Percentiles rank a stretch among this genome's conserved stretches.
phyloP scores from a whole-genome alignment of 92 coral and sea anemone species.

The Epizoanthus fatuus region DNA sequence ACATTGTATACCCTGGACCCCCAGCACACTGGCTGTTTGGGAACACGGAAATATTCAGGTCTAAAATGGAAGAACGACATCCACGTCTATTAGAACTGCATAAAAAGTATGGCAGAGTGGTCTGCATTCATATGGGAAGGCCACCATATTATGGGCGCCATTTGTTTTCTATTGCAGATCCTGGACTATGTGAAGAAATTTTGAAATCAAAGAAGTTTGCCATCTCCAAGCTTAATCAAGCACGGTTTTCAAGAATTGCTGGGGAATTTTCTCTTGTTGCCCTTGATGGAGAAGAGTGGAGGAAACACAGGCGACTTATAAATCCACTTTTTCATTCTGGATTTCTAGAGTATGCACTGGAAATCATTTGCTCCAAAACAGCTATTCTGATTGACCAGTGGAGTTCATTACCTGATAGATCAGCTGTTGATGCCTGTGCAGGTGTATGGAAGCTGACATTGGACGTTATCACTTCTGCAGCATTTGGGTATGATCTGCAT shows the following conservation, averaged over 20 bases:
- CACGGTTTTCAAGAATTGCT: conserved; percentile 19
- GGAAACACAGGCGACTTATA: conserved; percentile 34
- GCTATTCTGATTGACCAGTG: neutral
- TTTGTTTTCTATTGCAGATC: conserved; percentile 45
- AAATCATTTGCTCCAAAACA: conserved; percentile 21
- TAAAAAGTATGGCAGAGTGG: conserved; percentile 47
- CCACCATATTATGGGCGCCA: conserved; percentile 39
- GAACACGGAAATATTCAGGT: conserved; percentile 16
- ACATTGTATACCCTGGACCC: conserved; percentile 36
- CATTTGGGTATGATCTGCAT: conserved; percentile 54
- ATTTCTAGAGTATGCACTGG: conserved; percentile 44
- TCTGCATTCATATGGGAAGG: conserved; percentile 37
- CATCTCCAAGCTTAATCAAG: conserved; percentile 10
- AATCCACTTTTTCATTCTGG: conserved; percentile 55
- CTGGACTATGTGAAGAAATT: conserved; percentile 43
- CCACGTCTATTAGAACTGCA: conserved; percentile 35
- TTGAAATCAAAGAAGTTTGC: conserved; percentile 31
- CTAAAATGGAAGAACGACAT: conserved; percentile 34
- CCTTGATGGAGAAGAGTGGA: conserved; percentile 49
- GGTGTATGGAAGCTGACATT: conserved; percentile 18
- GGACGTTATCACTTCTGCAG: conserved; percentile 41
- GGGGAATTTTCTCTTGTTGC: conserved; percentile 21
- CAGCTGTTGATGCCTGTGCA: conserved; percentile 32
- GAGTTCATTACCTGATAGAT: conserved; percentile 9
- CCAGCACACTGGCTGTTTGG: conserved; percentile 46